Evolutionary conservation across 2,888 invertebrate species (phyloP), one percentile per base, ranked within the genome.

Genomic region (Antheraea yamamai): DNA sequence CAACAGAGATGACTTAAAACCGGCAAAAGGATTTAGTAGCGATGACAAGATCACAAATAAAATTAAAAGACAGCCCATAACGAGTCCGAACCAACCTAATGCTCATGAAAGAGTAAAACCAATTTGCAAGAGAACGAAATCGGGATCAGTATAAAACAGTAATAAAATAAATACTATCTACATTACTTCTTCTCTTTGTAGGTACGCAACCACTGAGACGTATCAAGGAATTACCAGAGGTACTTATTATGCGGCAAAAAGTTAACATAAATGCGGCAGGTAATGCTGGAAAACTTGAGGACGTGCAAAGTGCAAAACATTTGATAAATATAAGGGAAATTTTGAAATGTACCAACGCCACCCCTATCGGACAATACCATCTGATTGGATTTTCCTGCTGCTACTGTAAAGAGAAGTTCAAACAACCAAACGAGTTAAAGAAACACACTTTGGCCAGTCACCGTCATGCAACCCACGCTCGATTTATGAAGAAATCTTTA

Each of bases 331-430:
- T 77, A 35, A 70, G 26, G 71, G 75, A 75, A 55, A 75, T 78
- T 35, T 55, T 77, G 16, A 72, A 74, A n/a, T 77, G 74, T 51
- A 75, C 77, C 10, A 78, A 78, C 30, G 77, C 77, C 26, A 77
- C 77, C 7, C 77, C 77, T 1, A 76, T 77, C 39, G 74, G 75
- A 39, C 51, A 70, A 4, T 68, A 35, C 8, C 39, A 73, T 23
- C 70, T 61, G 0, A 52, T 76, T 10, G 77, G 77, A 0, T 87
- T 83, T 75, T 79, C 77, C 10, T 88, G 88, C 61, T 83, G 80
- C 72, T 88, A 85, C 72, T 88, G 88, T 26, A 75, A 80, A 0
- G 81, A 84, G 52, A 79, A 79, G 35, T 88, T 81, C 58, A 75
- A 74, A 23, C 70, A 79, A 2, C 85, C 88, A 0, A 76, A 78